phyloP scores from a whole-genome alignment of 1,140 invertebrate species.

The Temnothorax nylanderi region DNA sequence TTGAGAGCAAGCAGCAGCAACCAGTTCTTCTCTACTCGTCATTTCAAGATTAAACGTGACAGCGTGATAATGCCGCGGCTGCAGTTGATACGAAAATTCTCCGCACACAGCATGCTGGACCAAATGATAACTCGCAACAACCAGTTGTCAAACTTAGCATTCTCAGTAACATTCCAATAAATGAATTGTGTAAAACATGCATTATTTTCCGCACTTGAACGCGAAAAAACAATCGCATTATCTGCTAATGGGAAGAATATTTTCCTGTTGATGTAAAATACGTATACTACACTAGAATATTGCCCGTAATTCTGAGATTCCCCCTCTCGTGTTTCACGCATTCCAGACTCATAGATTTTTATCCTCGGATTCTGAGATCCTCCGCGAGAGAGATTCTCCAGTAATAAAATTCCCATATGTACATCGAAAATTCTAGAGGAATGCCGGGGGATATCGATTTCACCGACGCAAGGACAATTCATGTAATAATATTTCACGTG shows the following conservation, averaged over 20 bases:
- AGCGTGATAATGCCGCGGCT: conserved; percentile 2
- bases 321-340: background rate
- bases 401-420: conserved; percentile 30
- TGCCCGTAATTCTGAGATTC: background rate
- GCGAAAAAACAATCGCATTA: background rate
- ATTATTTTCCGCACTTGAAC: background rate
- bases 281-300: background rate
- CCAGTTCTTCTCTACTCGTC: background rate
- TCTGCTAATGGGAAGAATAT: background rate
- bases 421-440: background rate
- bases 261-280: background rate
- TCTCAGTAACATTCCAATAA: background rate
- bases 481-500: background rate
- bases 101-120: background rate
- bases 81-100: conserved; percentile 30
- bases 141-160: background rate
- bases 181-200: background rate
- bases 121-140: conserved; percentile 39
- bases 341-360: background rate
- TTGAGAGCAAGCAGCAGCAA: background rate
- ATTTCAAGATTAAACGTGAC: conserved; percentile 35
- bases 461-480: background rate
- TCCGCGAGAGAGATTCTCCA: background rate
- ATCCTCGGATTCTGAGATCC: background rate
- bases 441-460: background rate